Conservation (phyloP, 1,140 invertebrate genomes). For the Macrotrachela quadricornifera region DNA sequence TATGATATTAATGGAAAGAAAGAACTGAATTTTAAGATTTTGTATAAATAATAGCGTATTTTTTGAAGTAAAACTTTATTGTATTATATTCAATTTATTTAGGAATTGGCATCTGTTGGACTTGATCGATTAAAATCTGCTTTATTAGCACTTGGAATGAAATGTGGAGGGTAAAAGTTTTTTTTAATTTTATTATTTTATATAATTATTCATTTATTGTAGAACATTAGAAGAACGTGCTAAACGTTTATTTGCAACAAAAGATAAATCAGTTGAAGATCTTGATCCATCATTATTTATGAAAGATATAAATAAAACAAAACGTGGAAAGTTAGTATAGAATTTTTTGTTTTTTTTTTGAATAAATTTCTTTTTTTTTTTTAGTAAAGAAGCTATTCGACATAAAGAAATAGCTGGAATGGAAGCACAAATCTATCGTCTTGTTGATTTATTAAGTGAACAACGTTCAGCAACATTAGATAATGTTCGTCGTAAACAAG, state of each 20-base stretch:
- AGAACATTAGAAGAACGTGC: slow-evolving; percentile 77
- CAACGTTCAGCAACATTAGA: slow-evolving; percentile 76
- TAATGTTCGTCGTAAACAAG: slow-evolving; percentile 92
- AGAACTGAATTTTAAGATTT: too few relatives aligned
- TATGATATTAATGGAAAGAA: too few relatives aligned
- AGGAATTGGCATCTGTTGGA: slow-evolving; percentile 76
- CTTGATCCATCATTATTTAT: slow-evolving; percentile 71
- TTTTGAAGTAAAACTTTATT: too few relatives aligned
- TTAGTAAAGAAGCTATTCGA: neutral
- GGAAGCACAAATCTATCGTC: slow-evolving; percentile 67
- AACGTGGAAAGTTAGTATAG: too few relatives aligned
- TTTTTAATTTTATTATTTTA: too few relatives aligned
- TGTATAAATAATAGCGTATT: too few relatives aligned
- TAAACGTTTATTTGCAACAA: slow-evolving; percentile 76
- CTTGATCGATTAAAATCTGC: slow-evolving; percentile 90
- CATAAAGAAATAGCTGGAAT: slow-evolving; percentile 45
- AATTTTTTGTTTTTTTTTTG: too few relatives aligned
- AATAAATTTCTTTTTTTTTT: too few relatives aligned
- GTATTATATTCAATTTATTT: slow-evolving; percentile 27
- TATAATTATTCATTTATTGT: too few relatives aligned
- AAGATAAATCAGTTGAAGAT: slow-evolving; percentile 59
- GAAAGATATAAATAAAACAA: slow-evolving; percentile 31
- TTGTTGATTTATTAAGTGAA: slow-evolving; percentile 44
- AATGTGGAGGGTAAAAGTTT: slow-evolving; percentile 58
- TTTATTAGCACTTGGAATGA: slow-evolving; percentile 80